Evolutionary conservation across 1,140 invertebrate species (phyloP).

Genomic region (Neotoxoptera formosana): DNA sequence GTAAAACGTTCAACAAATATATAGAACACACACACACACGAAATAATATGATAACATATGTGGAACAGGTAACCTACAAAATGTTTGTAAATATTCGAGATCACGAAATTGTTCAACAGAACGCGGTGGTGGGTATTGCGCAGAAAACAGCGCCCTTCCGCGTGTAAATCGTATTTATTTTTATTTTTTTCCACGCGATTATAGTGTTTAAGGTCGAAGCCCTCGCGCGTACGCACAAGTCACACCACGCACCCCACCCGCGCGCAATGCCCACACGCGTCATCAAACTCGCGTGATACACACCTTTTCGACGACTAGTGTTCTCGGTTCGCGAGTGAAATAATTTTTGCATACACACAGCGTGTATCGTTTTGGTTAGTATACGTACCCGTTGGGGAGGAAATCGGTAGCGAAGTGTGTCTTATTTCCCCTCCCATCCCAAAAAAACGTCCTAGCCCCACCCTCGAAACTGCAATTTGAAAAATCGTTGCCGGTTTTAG

Average conservation of each 20-base stretch:
- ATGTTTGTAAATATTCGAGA: background rate
- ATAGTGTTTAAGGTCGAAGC: background rate
- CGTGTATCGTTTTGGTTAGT: too few relatives aligned
- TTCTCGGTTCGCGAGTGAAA: background rate
- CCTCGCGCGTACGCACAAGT: background rate
- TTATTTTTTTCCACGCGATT: background rate
- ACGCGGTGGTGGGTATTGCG: background rate
- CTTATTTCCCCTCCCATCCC: too few relatives aligned
- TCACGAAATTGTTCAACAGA: background rate
- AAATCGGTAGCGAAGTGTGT: too few relatives aligned
- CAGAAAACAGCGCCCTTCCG: background rate
- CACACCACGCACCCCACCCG: background rate
- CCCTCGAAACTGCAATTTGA: too few relatives aligned
- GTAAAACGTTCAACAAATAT: background rate
- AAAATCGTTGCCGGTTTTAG: too few relatives aligned
- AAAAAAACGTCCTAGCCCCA: too few relatives aligned
- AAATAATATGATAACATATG: background rate
- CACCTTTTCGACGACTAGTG: background rate
- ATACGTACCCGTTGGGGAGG: too few relatives aligned
- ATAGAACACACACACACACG: too few relatives aligned
- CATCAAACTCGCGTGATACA: background rate
- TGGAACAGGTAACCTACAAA: background rate
- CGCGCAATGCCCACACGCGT: background rate
- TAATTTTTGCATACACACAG: background rate
- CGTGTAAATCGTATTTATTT: background rate